Conservation (phyloP, 2,113 vertebrate genomes). For the Sebastes fasciatus region DNA sequence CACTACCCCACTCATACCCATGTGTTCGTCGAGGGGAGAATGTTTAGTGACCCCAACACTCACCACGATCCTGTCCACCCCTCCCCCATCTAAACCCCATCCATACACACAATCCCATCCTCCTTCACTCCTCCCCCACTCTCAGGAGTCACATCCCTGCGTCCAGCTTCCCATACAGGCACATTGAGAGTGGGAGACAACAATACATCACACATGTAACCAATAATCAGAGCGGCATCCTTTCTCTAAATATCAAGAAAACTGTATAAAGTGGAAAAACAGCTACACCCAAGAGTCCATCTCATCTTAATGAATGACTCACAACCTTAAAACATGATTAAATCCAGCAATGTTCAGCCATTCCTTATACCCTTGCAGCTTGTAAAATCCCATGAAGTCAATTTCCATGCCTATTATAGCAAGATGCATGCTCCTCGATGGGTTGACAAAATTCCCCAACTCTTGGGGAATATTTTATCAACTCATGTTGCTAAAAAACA, state of each 20-base stretch:
- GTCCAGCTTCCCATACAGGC: conserved; percentile 10
- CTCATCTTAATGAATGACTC: background rate
- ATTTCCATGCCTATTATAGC: background rate
- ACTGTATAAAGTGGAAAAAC: background rate
- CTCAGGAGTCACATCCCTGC: conserved; percentile 33
- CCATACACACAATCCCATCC: conserved; percentile 7
- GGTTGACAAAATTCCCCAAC: background rate
- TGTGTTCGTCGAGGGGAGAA: conserved; percentile 52
- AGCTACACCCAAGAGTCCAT: background rate
- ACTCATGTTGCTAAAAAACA: background rate
- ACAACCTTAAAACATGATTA: conserved; percentile 1
- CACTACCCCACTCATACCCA: conserved; percentile 22
- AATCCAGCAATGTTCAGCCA: background rate
- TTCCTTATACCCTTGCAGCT: background rate
- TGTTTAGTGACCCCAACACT: conserved; percentile 74
- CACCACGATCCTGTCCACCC: conserved; percentile 35
- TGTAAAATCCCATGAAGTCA: background rate
- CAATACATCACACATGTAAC: background rate
- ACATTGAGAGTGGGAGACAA: conserved; percentile 6
- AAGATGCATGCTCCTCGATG: background rate
- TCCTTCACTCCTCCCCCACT: conserved; percentile 49
- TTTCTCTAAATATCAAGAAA: background rate
- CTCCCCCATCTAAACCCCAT: conserved; percentile 46
- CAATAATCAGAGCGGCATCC: background rate
- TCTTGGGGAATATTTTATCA: background rate